Conservation (phyloP, 2,797 vertebrate species). For the Zalophus californianus region DNA sequence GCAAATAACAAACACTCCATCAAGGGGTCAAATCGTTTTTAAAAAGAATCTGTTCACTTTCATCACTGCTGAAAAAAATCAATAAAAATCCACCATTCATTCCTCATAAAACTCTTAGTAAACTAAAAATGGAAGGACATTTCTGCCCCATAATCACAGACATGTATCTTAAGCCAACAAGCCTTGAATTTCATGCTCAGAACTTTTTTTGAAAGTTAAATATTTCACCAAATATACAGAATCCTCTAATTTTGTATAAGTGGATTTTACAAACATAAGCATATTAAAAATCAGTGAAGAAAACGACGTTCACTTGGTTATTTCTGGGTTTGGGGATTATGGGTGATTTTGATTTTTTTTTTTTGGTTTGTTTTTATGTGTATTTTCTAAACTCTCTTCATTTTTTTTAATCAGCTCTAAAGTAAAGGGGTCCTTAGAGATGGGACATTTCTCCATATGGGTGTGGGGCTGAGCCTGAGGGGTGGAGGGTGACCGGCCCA, state of each 20-base stretch:
- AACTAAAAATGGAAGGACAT: neutral
- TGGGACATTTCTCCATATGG: accelerated
- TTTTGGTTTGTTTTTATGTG: neutral
- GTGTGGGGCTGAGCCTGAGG: no score
- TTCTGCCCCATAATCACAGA: neutral
- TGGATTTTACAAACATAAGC: neutral
- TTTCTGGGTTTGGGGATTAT: neutral
- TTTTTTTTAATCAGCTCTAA: neutral
- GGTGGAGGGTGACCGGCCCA: accelerated
- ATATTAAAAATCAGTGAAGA: neutral
- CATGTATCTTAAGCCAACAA: neutral
- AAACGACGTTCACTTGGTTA: accelerated
- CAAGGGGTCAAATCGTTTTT: constrained; percentile 25
- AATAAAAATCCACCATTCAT: neutral
- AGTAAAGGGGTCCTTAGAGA: neutral
- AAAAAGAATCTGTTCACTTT: neutral
- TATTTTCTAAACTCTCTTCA: neutral
- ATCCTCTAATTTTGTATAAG: neutral
- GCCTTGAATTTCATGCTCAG: neutral
- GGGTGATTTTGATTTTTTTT: neutral
- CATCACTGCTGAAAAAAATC: neutral
- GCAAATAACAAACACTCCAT: neutral
- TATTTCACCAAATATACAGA: neutral
- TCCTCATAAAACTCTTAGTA: neutral
- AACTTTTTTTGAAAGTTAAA: neutral